Percentiles rank a stretch among this genome's conserved stretches.
Evolutionary conservation across 1,140 invertebrate species (phyloP).

Genomic region (Rhagoletis zephyria): DNA sequence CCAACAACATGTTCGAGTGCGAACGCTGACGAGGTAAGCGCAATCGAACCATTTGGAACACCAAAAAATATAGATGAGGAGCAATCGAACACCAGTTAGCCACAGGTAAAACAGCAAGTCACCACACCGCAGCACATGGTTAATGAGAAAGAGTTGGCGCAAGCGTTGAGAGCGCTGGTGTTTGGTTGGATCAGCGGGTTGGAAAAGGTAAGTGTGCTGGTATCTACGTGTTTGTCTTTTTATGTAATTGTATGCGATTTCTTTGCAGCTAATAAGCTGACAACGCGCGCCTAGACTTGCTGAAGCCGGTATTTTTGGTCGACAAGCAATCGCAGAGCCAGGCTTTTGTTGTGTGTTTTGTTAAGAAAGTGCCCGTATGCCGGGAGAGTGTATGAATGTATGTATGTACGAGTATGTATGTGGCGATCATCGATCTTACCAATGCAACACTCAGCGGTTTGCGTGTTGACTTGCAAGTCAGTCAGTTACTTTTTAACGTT

Average conservation of each 20-base stretch:
- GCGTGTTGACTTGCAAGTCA: background rate
- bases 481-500: conserved; percentile 50
- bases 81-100: background rate
- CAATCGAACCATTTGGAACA: background rate
- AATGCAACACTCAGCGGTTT: conserved; percentile 27
- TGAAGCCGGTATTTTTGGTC: conserved; percentile 33
- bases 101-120: background rate
- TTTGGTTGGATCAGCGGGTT: background rate
- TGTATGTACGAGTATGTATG: background rate
- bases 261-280: background rate
- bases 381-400: background rate
- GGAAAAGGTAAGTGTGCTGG: background rate
- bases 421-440: conserved; percentile 20
- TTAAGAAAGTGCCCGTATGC: conserved; percentile 6
- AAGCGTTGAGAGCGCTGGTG: background rate
- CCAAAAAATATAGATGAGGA: background rate
- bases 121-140: background rate
- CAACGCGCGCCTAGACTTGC: conserved; percentile 6
- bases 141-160: background rate
- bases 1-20: conserved; percentile 22
- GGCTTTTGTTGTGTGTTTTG: background rate
- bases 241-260: conserved; percentile 10
- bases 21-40: background rate
- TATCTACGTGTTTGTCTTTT: background rate
- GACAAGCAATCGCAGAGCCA: background rate